A percentile compares a stretch with the other conserved stretches of the same genome.
phyloP scores from a whole-genome alignment of 2,888 invertebrate species.

The Sialis fuliginosa region DNA sequence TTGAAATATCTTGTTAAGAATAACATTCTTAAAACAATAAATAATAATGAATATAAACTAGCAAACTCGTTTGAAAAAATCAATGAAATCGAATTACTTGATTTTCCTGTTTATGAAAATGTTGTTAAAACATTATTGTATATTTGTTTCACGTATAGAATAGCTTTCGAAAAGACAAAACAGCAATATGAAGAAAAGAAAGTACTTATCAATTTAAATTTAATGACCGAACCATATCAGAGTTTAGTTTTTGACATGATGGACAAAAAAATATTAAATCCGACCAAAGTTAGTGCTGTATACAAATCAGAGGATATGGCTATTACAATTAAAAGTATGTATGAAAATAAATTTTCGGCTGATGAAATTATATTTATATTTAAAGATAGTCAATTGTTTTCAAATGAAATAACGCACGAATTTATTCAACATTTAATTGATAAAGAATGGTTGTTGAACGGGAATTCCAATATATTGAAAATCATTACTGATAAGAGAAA shows the following conservation, averaged over 20 bases:
- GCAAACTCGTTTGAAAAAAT: conserved; percentile 6
- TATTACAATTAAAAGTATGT: too few species aligned
- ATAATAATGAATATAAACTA: conserved; percentile 5
- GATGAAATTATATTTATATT: too few species aligned
- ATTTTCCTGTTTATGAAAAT: conserved; percentile 7
- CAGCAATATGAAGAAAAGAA: too few species aligned
- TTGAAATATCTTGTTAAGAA: conserved; percentile 6
- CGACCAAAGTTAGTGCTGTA: neutral
- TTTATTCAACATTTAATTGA: too few species aligned
- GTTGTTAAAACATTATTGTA: conserved; percentile 6
- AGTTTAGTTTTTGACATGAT: too few species aligned
- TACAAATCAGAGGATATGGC: too few species aligned
- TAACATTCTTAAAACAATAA: conserved; percentile 4
- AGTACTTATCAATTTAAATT: too few species aligned
- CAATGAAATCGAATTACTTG: conserved; percentile 5
- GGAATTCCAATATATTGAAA: neutral
- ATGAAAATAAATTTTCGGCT: too few species aligned
- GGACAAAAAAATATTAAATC: too few species aligned
- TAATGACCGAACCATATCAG: too few species aligned
- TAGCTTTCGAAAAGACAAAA: conserved; percentile 8
- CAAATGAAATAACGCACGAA: neutral
- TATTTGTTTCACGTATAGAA: conserved; percentile 8
- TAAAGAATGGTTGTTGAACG: neutral
- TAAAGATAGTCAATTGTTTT: too few species aligned
- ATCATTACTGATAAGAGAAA: neutral